Evolutionary conservation across 2,113 vertebrate genomes (phyloP), one percentile per base, ranked within the genome.

Genomic region (Dermatemys mawii): DNA sequence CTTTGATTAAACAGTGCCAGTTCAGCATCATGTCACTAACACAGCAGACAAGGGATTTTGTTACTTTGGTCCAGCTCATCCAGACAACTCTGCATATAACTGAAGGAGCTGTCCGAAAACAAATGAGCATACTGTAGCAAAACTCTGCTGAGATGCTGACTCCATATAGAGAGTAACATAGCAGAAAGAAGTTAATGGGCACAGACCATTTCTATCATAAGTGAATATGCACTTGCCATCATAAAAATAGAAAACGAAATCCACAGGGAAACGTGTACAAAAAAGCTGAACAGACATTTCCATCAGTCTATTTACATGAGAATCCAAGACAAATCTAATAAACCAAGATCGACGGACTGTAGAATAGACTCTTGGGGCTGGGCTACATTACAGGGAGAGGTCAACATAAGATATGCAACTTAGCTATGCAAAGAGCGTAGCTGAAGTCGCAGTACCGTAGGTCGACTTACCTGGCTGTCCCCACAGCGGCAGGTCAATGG

Each of bases 261-360:
- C 90, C 94, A 44, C 29, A 32, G 80, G 87, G 89, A 93, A 87
- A 89, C 0, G 1, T 8, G 27, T 54, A 94, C 54, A 75, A 82
- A 96, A 94, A 82, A 46, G 46, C 87, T 93, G 82, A 93, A 83
- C 46, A 90, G 88, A 93, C 93, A 93, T 96, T 94, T 79, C 86
- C 70, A 93, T 88, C 87, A 92, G 82, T 54, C 83, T 78, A 89
- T 55, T 91, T 92, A 94, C 93, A 84, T 0, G 0, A 17, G 92
- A 94, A 80, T 82, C 57, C 76, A 89, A 96, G 78, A 27, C 86
- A 95, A 82, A 90, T 94, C 82, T 90, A 91, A 94, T 93, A 84
- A 94, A 92, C 67, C 5, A 44, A 35, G 80, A 63, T 92, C 90
- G 94, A 78, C 38, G 53, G 85, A 89, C 84, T 83, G 92, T 51